Evolutionary conservation across 2,113 vertebrate species (phyloP).

Genomic region (Alethe castanea): DNA sequence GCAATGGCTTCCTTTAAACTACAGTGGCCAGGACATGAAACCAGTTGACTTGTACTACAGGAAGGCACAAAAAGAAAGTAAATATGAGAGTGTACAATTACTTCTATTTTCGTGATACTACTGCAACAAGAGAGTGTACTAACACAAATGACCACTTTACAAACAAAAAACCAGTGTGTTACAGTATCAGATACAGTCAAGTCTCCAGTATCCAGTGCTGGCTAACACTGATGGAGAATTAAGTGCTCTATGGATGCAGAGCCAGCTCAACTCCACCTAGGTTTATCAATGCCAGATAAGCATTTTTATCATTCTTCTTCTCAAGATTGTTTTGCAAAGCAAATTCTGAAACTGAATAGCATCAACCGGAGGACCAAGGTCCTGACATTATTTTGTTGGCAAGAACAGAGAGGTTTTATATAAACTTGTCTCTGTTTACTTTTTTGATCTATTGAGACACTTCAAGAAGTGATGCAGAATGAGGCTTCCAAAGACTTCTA

Average conservation of each 20-base stretch:
- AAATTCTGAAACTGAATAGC: not conserved
- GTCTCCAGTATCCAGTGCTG: not conserved
- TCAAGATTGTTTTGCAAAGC: not conserved
- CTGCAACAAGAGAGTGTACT: not conserved
- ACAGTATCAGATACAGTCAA: not conserved
- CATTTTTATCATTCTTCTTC: not conserved
- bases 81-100: not conserved
- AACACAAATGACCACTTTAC: not conserved
- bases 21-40: not conserved
- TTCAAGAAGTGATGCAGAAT: not conserved
- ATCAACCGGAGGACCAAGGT: not conserved
- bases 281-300: not conserved
- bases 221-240: not conserved
- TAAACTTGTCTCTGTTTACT: not conserved
- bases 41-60: constrained; percentile 13
- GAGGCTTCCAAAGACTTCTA: not conserved
- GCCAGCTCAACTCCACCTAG: not conserved
- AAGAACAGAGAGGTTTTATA: not conserved
- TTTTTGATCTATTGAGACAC: not conserved
- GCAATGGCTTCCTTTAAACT: constrained; percentile 11
- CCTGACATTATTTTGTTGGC: not conserved
- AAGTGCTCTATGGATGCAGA: not conserved
- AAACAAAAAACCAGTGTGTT: not conserved
- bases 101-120: not conserved
- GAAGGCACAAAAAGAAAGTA: constrained; percentile 39